Evolutionary conservation across 2,113 vertebrate species (phyloP), one percentile per base, ranked within the genome.

Genomic region (Pelvicachromis taeniatus): DNA sequence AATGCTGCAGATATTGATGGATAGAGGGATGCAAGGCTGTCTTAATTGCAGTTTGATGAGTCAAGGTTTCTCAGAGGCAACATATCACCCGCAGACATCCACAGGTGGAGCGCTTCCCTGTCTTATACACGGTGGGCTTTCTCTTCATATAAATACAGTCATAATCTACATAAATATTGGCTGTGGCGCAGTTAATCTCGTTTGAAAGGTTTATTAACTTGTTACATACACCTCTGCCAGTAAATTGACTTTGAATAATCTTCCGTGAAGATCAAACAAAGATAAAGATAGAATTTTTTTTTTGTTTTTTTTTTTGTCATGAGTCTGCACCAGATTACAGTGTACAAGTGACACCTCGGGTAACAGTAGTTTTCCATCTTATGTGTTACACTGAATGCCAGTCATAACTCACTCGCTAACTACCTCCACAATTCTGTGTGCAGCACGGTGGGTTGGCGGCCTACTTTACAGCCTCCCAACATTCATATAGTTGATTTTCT

Each of bases 11-110:
- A 92, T 85, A 84, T 80, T 95, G 92, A 93, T 65, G 90, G 88
- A 87, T 81, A 59, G 56, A 63, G 53, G 82, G 87, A 79, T 63
- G 85, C 73, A 63, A 40, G 87, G 86, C 84, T 40, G 31, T 80
- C 87, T 83, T 92, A 92, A 95, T 94, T 95, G 92, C 88, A 87
- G 86, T 91, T 94, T 92, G 94, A 94, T 90, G 93, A 92, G 86
- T 89, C 7, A 38, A 85, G 82, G 87, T 89, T 87, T 31, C 88
- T 93, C 63, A 87, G 87, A 91, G 83, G 90, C 90, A 93, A 93
- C 90, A 92, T 77, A 61, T 90, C 75, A 61, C 82, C 77, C 68
- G 17, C 82, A 80, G 88, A 75, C 73, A 85, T 78, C 86, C 85
- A 82, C 81, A 87, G 87, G 88, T 82, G 85, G 81, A 89, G 81